Base-by-base conservation (phyloP, 2,888 invertebrate species). In the Lithodes maja region DNA sequence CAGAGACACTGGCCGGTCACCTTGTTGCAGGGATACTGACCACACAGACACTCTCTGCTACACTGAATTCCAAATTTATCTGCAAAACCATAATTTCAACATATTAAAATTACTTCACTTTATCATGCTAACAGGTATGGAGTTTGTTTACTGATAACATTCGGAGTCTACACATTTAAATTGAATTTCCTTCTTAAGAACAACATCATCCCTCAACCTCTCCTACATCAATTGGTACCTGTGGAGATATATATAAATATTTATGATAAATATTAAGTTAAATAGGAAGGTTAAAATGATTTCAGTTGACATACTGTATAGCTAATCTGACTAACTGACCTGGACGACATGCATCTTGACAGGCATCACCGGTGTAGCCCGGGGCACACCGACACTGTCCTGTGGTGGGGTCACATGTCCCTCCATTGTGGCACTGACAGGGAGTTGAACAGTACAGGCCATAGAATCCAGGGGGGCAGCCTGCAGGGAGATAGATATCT, bases 341-440 rank as follows among this genome's bases (percentile, higher is more conserved):
- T 71, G 79, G 50, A 1, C 79, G 84, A 54, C 87, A 87, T 17
- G 80, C 53, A 3, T 87, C 74, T 50, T 69, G 52, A 79, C 87
- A 87, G 71, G 77, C 80, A 9, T 94, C 93, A 0, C 98, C 98
- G 54, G 95, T 95, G 93, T 95, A 97, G 9, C 98, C 98, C 92
- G 92, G 90, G 75, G 96, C 95, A 93, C 98, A 98, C 92, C 96
- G 96, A 92, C 97, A 97, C 86, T 94, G 94, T 2, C 97, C 97
- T 95, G 93, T 93, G n/a, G 92, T 85, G 71, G 92, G 92, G 84
- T 93, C 91, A 93, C 98, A 98, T 7, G 88, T 88, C 12, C 97
- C 97, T 92, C 96, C 96, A 93, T 98, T 97, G 92, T 96, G 95
- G 93, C 98, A 98, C 92, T 92, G 90, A 79, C 93, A 93, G 68